Percentiles rank a stretch among this genome's conserved stretches.
Conservation (phyloP, 2,888 invertebrate species). For the Acrobasis suavella region DNA sequence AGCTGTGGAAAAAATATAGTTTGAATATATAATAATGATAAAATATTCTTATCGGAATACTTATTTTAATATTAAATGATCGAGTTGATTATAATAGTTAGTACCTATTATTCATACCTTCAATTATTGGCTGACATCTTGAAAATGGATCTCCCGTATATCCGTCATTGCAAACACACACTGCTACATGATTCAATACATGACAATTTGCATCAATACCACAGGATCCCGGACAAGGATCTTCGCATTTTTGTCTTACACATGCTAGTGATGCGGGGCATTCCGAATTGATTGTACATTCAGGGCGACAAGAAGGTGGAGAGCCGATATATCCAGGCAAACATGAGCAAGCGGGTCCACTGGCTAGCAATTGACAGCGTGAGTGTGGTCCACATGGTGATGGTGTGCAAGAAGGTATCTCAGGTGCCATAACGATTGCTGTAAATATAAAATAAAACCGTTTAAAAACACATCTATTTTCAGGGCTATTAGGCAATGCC, state of each 20-base stretch:
- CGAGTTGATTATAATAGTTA: not conserved
- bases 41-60: no score
- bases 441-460: slow-evolving; percentile 32
- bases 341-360: slow-evolving; percentile 90
- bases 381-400: slow-evolving; percentile 94
- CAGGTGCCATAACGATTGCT: slow-evolving; percentile 77
- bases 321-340: slow-evolving; percentile 89
- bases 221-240: slow-evolving; percentile 92
- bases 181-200: slow-evolving; percentile 90
- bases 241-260: slow-evolving; percentile 89
- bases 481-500: no score
- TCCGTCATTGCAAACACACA: slow-evolving; percentile 88
- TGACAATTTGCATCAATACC: slow-evolving; percentile 90
- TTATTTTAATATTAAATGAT: no score
- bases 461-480: no score
- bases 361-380: slow-evolving; percentile 88
- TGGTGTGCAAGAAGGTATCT: slow-evolving; percentile 88
- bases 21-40: no score
- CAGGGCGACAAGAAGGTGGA: slow-evolving; percentile 90
- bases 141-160: slow-evolving; percentile 92
- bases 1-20: slow-evolving; percentile 46
- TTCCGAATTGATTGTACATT: slow-evolving; percentile 90
- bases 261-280: slow-evolving; percentile 90
- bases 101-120: slow-evolving; percentile 48
- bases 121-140: slow-evolving; percentile 84